Percentiles rank a stretch among this genome's conserved stretches.
phyloP scores from a whole-genome alignment of 2,113 vertebrate species.

The Campylomormyrus numenius region DNA sequence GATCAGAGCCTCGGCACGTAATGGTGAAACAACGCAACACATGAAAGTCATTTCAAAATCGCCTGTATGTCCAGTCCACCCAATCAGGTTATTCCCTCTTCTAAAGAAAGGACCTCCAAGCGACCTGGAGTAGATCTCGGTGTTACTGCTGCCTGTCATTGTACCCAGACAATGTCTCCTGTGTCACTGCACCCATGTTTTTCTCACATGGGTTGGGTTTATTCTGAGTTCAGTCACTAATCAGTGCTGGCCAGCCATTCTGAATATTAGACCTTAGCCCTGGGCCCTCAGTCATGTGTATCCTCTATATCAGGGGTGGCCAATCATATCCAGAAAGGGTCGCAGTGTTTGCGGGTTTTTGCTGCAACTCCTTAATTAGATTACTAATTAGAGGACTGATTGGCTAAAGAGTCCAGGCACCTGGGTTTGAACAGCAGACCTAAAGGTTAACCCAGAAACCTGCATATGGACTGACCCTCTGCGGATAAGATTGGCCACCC shows the following conservation, averaged over 20 bases:
- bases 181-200: background rate
- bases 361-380: too few species aligned
- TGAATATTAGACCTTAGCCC: background rate
- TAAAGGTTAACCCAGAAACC: too few species aligned
- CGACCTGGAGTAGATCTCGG: background rate
- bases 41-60: too few species aligned
- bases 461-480: too few species aligned
- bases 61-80: background rate
- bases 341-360: too few species aligned
- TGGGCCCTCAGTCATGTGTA: background rate
- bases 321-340: too few species aligned
- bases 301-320: background rate
- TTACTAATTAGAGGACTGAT: too few species aligned
- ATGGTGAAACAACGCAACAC: too few species aligned
- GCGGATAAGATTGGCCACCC: too few species aligned
- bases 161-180: background rate
- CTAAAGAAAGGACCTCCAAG: background rate
- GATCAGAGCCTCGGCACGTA: too few species aligned
- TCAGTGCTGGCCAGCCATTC: background rate
- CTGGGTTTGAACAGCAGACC: too few species aligned
- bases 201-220: background rate
- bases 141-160: background rate
- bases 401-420: too few species aligned
- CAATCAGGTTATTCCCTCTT: background rate
- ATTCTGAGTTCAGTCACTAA: background rate